Conservation (phyloP, 2,888 invertebrate genomes). For the Eutolmus rufibarbis region DNA sequence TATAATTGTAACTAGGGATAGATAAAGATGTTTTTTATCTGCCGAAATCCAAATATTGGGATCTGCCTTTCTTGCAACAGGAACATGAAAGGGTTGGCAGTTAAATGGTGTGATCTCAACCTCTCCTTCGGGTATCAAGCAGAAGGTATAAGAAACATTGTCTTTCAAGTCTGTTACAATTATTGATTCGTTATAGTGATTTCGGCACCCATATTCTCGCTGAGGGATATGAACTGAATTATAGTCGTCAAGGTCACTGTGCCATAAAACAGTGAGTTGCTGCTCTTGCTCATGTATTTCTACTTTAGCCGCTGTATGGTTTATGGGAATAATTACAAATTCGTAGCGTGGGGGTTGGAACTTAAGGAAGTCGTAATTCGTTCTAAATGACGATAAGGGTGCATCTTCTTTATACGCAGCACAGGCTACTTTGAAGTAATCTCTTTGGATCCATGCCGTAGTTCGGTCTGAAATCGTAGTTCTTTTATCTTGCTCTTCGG, state of each 20-base stretch:
- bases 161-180: conserved; percentile 50
- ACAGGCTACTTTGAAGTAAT: conserved; percentile 1
- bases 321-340: conserved; percentile 51
- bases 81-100: conserved; percentile 57
- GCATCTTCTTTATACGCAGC: not conserved
- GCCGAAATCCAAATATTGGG: conserved; percentile 51
- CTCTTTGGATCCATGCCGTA: conserved; percentile 36
- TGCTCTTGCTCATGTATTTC: conserved; percentile 48
- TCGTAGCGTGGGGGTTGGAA: conserved; percentile 54
- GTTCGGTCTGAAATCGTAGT: conserved; percentile 20
- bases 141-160: conserved; percentile 58
- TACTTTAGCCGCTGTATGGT: conserved; percentile 51
- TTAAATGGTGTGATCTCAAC: conserved; percentile 55
- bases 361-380: conserved; percentile 45
- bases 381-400: not conserved
- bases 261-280: conserved; percentile 56
- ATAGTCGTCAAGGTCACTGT: conserved; percentile 50
- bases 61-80: conserved; percentile 29
- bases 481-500: not conserved
- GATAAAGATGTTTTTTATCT: conserved; percentile 54
- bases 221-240: not conserved
- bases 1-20: conserved; percentile 55
- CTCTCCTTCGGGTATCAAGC: conserved; percentile 51
- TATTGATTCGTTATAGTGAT: conserved; percentile 44
- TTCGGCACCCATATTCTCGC: conserved; percentile 26